Evolutionary conservation across 2,113 vertebrate species (phyloP).

Genomic region (Oceanodroma tethys): DNA sequence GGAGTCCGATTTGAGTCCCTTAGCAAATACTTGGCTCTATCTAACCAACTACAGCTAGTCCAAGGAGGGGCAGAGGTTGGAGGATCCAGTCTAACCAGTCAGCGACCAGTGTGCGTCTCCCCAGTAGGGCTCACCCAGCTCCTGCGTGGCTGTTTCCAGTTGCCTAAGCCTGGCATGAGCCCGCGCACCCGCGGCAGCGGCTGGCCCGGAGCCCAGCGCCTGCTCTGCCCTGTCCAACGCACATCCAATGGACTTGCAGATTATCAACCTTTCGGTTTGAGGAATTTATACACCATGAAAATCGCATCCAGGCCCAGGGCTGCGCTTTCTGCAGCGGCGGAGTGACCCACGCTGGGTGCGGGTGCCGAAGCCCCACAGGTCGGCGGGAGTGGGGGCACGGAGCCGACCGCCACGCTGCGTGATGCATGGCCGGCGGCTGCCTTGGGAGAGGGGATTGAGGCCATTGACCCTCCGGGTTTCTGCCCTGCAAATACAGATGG

Average conservation of each 20-base stretch:
- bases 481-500: background rate
- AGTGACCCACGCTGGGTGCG: accelerated
- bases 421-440: accelerated
- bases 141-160: background rate
- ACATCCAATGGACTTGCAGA: accelerated
- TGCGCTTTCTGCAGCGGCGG: background rate
- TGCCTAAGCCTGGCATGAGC: accelerated
- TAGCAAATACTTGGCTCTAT: accelerated
- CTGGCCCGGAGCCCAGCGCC: accelerated
- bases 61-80: background rate
- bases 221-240: background rate
- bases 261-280: background rate
- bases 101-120: background rate
- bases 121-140: background rate
- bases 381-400: accelerated
- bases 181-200: accelerated
- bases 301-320: background rate
- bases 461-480: background rate
- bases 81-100: background rate
- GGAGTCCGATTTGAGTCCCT: background rate
- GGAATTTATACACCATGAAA: background rate
- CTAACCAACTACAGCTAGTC: background rate
- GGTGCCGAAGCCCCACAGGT: accelerated
- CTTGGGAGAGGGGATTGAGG: background rate
- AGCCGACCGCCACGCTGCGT: accelerated